Evolutionary conservation across 1,140 invertebrate species (phyloP), one percentile per base, ranked within the genome.

Genomic region (Musca vetustissima): DNA sequence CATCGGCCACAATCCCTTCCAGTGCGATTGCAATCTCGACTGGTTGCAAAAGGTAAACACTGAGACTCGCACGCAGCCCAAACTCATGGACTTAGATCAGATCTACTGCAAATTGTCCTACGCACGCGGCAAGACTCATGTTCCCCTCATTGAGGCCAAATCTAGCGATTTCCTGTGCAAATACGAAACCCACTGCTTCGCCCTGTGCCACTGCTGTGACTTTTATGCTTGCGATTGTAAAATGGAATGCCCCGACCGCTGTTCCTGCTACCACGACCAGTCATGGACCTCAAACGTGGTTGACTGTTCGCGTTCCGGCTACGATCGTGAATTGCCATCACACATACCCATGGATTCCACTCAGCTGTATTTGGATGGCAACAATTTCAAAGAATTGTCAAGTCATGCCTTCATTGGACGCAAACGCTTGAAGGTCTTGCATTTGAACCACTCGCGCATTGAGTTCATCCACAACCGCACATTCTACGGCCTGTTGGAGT

Each of bases 181-280:
- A 78, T 97, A 97, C 77, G 90, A 94, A 47, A 89, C 90, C 53
- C 94, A 96, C 74, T 97, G 95, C 82, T 95, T 95, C 77, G 90
- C 93, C 0, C 81, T 94, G 52, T 97, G 95, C 79, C 92, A 96
- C 73, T 97, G 95, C 83, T 97, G 95, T 81, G 94, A 97, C 78
- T 97, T 94, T 76, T 93, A 95, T 81, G 94, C 94, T 22, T 97
- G 95, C 82, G 91, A 97, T 79, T 97, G 94, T 85, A 93, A 96
- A 86, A 96, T 97, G 94, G 95, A 92, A 21, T 97, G 95, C 76
- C 95, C 95, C 21, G 88, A 88, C 57, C 93, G 95, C 76, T 97
- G 95, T 81, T 92, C 92, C 32, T 97, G 95, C 83, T 96, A 94
- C 84, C 93, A 96, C 77, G 94, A 96, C 82, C 92, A 94, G 77